Evolutionary conservation across 2,888 invertebrate species (phyloP).

Genomic region (Junonia oenone): DNA sequence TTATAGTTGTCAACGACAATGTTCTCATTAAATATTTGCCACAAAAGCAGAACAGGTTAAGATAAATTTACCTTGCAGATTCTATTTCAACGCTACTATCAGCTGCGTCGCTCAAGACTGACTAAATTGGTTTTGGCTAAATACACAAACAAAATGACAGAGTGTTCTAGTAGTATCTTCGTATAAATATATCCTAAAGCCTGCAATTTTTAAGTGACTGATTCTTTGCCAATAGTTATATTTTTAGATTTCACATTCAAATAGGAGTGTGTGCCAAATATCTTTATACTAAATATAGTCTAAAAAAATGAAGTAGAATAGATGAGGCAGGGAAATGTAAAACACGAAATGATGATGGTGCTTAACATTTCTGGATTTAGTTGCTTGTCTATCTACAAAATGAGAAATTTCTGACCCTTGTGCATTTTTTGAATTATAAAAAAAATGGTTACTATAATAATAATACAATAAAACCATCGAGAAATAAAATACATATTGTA

Average conservation of each 20-base stretch:
- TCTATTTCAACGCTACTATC: conserved; percentile 3
- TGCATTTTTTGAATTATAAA: not conserved
- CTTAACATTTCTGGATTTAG: not conserved
- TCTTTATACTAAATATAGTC: conserved; percentile 13
- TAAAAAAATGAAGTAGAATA: conserved; percentile 8
- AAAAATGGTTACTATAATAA: not conserved
- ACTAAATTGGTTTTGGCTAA: conserved; percentile 19
- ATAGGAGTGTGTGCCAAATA: conserved; percentile 22
- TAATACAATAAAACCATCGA: not conserved
- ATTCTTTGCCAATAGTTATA: conserved; percentile 23
- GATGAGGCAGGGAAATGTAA: conserved; percentile 15
- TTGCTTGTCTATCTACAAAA: not conserved
- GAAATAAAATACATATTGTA: too few species aligned
- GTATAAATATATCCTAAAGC: conserved; percentile 15
- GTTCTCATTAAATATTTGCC: not conserved
- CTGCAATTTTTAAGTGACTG: conserved; percentile 23
- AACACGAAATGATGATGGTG: not conserved
- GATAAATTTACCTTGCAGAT: conserved; percentile 10
- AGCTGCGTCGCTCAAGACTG: conserved; percentile 11
- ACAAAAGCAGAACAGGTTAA: too few species aligned
- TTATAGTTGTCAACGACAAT: too few species aligned
- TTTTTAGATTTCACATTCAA: conserved; percentile 21
- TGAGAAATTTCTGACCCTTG: not conserved
- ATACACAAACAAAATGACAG: conserved; percentile 16
- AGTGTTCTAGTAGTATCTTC: conserved; percentile 15